A percentile compares a stretch with the other conserved stretches of the same genome.
Conservation (phyloP, 2,113 vertebrate species). For the Perca flavescens region DNA sequence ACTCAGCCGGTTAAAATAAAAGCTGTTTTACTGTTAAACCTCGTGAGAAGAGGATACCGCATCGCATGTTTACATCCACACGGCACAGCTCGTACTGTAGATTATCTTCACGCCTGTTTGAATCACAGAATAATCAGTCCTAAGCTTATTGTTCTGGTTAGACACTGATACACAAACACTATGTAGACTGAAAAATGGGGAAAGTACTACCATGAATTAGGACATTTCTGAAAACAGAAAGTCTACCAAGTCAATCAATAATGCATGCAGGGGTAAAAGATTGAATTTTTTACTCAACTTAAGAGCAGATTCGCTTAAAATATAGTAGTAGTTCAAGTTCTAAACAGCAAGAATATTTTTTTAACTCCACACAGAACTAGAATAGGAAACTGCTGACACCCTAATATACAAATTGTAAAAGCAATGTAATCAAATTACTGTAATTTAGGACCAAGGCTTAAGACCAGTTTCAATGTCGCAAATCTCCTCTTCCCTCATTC, state of each 20-base stretch:
- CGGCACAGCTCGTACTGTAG: not conserved
- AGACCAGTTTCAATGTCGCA: slow-evolving; percentile 18
- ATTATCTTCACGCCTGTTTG: too few species aligned
- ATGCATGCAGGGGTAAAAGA: not conserved
- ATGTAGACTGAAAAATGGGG: not conserved
- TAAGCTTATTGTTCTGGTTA: not conserved
- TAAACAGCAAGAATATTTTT: not conserved
- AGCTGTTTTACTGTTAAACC: not conserved
- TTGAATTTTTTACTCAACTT: not conserved
- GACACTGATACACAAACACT: not conserved
- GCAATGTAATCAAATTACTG: too few species aligned
- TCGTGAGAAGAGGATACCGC: too few species aligned
- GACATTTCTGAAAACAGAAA: not conserved
- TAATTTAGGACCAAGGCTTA: not conserved
- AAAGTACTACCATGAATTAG: not conserved
- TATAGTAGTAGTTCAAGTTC: not conserved
- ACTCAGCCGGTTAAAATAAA: slow-evolving; percentile 1
- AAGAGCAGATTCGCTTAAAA: not conserved
- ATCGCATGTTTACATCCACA: not conserved
- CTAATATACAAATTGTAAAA: not conserved
- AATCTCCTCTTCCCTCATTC: slow-evolving; percentile 2
- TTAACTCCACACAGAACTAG: not conserved
- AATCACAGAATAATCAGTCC: not conserved
- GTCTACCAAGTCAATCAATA: not conserved
- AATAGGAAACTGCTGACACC: not conserved